These are phyloP conservation scores for Sclerodermus sp. DNA, from an alignment of 2,888 invertebrate genomes.

Conservation along the genomic window DNA sequence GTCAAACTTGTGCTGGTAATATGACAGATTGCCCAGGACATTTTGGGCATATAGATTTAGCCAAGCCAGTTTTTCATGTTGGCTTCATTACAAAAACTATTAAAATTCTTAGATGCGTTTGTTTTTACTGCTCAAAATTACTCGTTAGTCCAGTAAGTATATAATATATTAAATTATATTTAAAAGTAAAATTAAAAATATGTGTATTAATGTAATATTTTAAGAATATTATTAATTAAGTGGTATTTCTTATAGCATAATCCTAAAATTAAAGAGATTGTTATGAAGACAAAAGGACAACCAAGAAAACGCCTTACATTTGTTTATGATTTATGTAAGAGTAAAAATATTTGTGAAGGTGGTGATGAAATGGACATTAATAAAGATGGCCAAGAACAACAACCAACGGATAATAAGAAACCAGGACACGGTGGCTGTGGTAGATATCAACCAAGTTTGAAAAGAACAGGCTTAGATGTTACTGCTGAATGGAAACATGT, in stretches of 20 bases:
- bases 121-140: slow-evolving; percentile 97
- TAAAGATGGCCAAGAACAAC: slow-evolving; percentile 70
- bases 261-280: slow-evolving; percentile 91
- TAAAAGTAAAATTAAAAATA: background rate
- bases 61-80: slow-evolving; percentile 98
- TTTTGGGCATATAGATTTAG: slow-evolving; percentile 97
- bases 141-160: slow-evolving; percentile 88
- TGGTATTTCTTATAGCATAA: slow-evolving; percentile 72
- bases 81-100: slow-evolving; percentile 97
- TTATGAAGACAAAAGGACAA: slow-evolving; percentile 95
- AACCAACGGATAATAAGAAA: slow-evolving; percentile 60
- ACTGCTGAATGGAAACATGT: slow-evolving; percentile 98
- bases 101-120: slow-evolving; percentile 96
- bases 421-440: slow-evolving; percentile 95
- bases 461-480: slow-evolving; percentile 87
- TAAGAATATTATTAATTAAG: background rate
- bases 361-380: slow-evolving; percentile 96
- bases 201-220: background rate
- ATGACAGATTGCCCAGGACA: slow-evolving; percentile 99
- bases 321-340: slow-evolving; percentile 97
- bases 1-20: slow-evolving; percentile 95
- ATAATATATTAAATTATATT: too few species aligned
- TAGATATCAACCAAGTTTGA: slow-evolving; percentile 92
- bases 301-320: slow-evolving; percentile 91
- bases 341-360: slow-evolving; percentile 97